These are phyloP conservation scores for Osmerus eperlanus DNA, from an alignment of 2,113 vertebrate genomes.

Conservation along the genomic window DNA sequence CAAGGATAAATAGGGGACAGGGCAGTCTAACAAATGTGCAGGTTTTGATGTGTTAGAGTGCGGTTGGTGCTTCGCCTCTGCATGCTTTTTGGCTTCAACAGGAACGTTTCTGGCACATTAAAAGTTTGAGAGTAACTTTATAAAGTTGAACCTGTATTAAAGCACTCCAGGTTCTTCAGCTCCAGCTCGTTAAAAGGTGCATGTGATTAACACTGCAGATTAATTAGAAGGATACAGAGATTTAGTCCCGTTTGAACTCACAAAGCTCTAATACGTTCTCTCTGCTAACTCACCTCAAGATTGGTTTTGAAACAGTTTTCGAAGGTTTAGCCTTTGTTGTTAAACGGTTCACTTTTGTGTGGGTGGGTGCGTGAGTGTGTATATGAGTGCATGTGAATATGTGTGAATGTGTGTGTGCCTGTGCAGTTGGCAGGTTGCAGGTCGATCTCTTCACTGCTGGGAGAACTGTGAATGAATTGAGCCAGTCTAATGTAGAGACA, in stretches of 20 bases:
- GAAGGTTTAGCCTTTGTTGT: conserved; percentile 29
- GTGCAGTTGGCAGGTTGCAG: neutral
- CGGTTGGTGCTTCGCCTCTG: neutral
- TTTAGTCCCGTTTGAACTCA: conserved; percentile 28
- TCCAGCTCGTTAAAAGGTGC: neutral
- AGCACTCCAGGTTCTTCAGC: conserved; percentile 11
- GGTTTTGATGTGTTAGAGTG: neutral
- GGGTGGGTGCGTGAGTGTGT: neutral
- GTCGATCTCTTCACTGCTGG: conserved; percentile 7
- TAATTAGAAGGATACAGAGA: conserved; percentile 14
- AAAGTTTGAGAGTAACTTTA: neutral
- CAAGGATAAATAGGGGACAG: no score
- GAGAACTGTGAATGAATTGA: neutral
- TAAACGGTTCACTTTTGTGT: conserved; percentile 31
- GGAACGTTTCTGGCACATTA: conserved; percentile 12
- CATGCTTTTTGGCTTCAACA: neutral
- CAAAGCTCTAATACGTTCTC: neutral
- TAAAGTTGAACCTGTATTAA: conserved; percentile 10
- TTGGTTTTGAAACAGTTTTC: conserved; percentile 15
- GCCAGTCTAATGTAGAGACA: conserved; percentile 58
- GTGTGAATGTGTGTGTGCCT: neutral
- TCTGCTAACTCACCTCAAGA: conserved; percentile 15
- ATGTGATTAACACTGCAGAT: conserved; percentile 27
- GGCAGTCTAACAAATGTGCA: neutral
- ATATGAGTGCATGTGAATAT: no score